These are phyloP conservation scores for Grus americana DNA, from an alignment of 2,113 vertebrate species.

Conservation along the genomic window DNA sequence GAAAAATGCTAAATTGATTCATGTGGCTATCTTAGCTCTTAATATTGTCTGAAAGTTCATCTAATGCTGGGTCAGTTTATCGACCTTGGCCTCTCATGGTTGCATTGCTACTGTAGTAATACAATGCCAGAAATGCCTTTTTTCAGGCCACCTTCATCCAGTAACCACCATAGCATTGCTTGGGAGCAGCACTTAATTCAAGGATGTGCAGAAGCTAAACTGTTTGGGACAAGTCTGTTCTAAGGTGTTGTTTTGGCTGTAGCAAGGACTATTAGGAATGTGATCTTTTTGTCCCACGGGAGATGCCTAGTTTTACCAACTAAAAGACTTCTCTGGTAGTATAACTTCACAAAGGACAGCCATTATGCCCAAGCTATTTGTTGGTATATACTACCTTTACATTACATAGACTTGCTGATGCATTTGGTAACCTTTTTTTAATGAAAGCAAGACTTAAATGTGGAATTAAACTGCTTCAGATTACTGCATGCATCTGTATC, in stretches of 20 bases:
- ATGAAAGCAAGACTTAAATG: not conserved
- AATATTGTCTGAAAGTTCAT: not conserved
- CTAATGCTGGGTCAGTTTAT: not conserved
- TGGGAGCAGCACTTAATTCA: not conserved
- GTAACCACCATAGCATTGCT: not conserved
- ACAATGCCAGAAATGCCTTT: not conserved
- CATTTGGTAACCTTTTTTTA: not conserved
- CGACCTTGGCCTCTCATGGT: not conserved
- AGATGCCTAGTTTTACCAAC: not conserved
- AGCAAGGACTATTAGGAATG: not conserved
- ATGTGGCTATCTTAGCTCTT: fast-evolving
- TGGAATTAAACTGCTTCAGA: not conserved
- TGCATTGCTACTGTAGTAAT: not conserved
- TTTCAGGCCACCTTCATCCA: not conserved
- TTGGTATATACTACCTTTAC: not conserved
- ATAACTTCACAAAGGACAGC: not conserved
- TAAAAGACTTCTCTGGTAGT: not conserved
- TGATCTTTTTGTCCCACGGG: not conserved
- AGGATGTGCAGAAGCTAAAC: not conserved
- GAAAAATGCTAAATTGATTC: not conserved
- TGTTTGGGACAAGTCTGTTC: not conserved
- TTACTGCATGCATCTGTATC: not conserved
- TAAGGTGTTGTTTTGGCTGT: not conserved
- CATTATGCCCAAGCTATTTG: not conserved
- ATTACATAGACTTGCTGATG: not conserved